A percentile compares a stretch with the other conserved stretches of the same genome.
Conservation (phyloP, 2,888 invertebrate genomes). For the Danaus chrysippus region DNA sequence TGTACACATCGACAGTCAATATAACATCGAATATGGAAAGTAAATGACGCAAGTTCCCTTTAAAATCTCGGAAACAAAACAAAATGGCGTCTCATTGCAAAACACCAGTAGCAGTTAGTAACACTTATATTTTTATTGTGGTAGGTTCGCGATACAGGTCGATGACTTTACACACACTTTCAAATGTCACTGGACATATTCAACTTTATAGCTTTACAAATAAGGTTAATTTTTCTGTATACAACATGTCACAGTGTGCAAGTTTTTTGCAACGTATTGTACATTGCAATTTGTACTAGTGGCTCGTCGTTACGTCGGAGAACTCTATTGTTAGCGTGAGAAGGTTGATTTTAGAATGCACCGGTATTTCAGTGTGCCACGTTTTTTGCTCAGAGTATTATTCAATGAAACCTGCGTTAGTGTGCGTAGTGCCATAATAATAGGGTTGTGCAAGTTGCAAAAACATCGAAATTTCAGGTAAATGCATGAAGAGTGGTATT, state of each 20-base stretch:
- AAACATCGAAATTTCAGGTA: conserved; percentile 55
- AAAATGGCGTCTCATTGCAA: conserved; percentile 40
- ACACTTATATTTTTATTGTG: conserved; percentile 65
- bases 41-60: conserved; percentile 26
- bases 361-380: conserved; percentile 5
- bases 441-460: conserved; percentile 68
- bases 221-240: not conserved
- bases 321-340: conserved; percentile 23
- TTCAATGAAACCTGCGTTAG: conserved; percentile 51
- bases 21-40: conserved; percentile 18
- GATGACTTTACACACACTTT: conserved; percentile 56
- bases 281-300: conserved; percentile 2
- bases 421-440: conserved; percentile 60
- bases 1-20: not conserved
- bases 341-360: conserved; percentile 37
- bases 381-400: conserved; percentile 39
- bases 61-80: conserved; percentile 34
- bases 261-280: not conserved
- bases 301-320: not conserved
- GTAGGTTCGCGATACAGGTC: conserved; percentile 72
- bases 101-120: conserved; percentile 40
- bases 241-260: not conserved
- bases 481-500: conserved; percentile 25
- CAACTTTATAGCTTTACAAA: conserved; percentile 21
- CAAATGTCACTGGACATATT: conserved; percentile 26